Evolutionary conservation across 2,113 vertebrate genomes (phyloP).

Genomic region (Epinephelus moara): DNA sequence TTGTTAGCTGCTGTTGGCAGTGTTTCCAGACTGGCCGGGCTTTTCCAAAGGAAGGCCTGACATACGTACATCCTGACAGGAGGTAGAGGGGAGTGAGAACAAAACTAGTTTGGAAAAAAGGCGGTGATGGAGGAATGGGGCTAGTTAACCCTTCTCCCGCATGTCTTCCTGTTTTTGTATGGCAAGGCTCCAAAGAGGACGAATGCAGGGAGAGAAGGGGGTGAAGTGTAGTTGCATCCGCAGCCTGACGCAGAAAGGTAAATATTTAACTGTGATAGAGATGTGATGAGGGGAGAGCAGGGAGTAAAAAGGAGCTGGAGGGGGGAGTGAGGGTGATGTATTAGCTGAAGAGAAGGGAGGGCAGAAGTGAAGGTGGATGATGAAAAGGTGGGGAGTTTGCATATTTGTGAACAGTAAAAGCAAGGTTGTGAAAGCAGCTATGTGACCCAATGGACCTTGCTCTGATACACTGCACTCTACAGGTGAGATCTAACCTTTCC

Average conservation of each 20-base stretch:
- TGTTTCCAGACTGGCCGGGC: slow-evolving; percentile 29
- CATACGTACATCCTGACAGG: slow-evolving; percentile 73
- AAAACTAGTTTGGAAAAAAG: slow-evolving; percentile 52
- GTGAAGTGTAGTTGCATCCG: slow-evolving; percentile 1
- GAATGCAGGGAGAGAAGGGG: background rate
- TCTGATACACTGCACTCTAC: background rate
- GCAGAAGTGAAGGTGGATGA: background rate
- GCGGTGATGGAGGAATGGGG: slow-evolving; percentile 35
- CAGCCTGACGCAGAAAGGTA: slow-evolving; percentile 43
- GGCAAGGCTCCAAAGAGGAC: background rate
- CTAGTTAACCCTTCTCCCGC: slow-evolving; percentile 49
- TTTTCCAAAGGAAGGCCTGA: slow-evolving; percentile 78
- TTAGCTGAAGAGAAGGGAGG: background rate
- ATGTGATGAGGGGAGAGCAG: slow-evolving; percentile 34
- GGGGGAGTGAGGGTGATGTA: background rate
- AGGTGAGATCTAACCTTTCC: background rate
- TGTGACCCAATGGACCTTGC: slow-evolving; percentile 30
- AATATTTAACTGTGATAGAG: slow-evolving; percentile 55
- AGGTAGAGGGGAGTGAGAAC: slow-evolving; percentile 27
- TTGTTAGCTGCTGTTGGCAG: slow-evolving; percentile 29
- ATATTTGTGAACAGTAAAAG: slow-evolving; percentile 42
- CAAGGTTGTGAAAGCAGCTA: slow-evolving; percentile 34
- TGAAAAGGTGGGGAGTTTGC: slow-evolving; percentile 24
- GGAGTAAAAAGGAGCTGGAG: background rate
- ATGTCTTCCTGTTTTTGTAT: slow-evolving; percentile 72